Evolutionary conservation across 2,888 invertebrate species (phyloP), one percentile per base, ranked within the genome.

Genomic region (Volucella inflata): DNA sequence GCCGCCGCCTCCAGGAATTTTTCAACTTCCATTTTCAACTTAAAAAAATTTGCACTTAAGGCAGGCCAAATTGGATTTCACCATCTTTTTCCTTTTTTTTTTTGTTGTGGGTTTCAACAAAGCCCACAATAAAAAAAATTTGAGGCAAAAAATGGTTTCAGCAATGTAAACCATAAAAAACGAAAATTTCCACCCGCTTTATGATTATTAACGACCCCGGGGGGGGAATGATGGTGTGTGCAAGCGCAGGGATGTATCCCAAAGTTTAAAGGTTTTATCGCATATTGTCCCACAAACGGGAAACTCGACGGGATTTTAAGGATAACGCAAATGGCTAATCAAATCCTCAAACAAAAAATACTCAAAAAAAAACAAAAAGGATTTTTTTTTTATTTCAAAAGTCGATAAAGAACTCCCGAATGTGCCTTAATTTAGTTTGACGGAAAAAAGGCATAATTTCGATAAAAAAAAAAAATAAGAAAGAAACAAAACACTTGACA

Each of bases 241-340:
- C 9, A 17, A 11, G 12, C 11, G 14, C 9, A 17, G 17, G 40
- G n/a, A n/a, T n/a, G n/a, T 51, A 51, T 36, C 9, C 4, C 21
- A 53, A 30, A 53, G 53, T 53, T 53, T 53, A 1, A 6, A 14
- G n/a, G 51, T 64, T 64, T 64, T 64, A 62, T 64, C 64, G 48
- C 1, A 38, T 21, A n/a, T 36, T 4, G 50, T 36, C 0, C 16
- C n/a, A 46, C 14, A 70, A 70, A 59, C n/a, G 36, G n/a, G 38
- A 70, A 59, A 40, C 9, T 57, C 57, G 21, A 46, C 57, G 50
- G 30, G 40, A 57, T 50, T 65, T 65, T 16, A 67, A 75, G 50
- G 42, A 75, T 67, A 75, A 87, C 82, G 87, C 85, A 79, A 87
- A 87, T 77, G 76, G 85, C 85, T 71, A 77, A 68, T 59, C 80